A percentile compares a stretch with the other conserved stretches of the same genome.
Evolutionary conservation across 2,888 invertebrate genomes (phyloP).

Genomic region (Arrhopalites spinosus): DNA sequence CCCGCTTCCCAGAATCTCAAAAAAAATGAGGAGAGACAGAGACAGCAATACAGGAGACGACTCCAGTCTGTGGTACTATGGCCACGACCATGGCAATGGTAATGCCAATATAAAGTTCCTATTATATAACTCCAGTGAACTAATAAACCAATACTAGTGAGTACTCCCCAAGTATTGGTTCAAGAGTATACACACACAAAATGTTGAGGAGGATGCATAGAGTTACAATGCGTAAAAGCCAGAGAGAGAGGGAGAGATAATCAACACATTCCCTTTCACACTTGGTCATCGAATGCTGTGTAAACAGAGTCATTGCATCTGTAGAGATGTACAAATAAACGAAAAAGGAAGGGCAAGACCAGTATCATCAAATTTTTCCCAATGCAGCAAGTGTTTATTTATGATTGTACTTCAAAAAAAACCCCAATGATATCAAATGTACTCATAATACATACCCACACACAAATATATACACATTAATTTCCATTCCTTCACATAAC

Average conservation of each 20-base stretch:
- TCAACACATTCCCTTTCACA: slow-evolving; percentile 27
- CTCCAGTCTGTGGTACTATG: too few relatives aligned
- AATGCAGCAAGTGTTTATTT: slow-evolving; percentile 24
- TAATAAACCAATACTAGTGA: background rate
- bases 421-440: slow-evolving; percentile 21
- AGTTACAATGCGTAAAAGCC: background rate
- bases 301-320: slow-evolving; percentile 27
- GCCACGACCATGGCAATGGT: too few relatives aligned
- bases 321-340: slow-evolving; percentile 25
- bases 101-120: too few relatives aligned
- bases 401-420: slow-evolving; percentile 25
- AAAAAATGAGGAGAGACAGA: too few relatives aligned
- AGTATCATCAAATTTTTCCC: slow-evolving; percentile 18
- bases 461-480: background rate
- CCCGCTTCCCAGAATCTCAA: slow-evolving; percentile 5
- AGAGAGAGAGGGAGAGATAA: background rate
- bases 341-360: slow-evolving; percentile 15
- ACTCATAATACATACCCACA: background rate
- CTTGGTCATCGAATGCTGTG: slow-evolving; percentile 28
- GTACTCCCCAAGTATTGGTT: background rate
- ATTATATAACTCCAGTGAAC: too few relatives aligned
- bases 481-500: background rate
- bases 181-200: background rate
- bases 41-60: too few relatives aligned
- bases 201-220: background rate